A percentile compares a stretch with the other conserved stretches of the same genome.
phyloP scores from a whole-genome alignment of 2,888 invertebrate species.

The Bombylius major region DNA sequence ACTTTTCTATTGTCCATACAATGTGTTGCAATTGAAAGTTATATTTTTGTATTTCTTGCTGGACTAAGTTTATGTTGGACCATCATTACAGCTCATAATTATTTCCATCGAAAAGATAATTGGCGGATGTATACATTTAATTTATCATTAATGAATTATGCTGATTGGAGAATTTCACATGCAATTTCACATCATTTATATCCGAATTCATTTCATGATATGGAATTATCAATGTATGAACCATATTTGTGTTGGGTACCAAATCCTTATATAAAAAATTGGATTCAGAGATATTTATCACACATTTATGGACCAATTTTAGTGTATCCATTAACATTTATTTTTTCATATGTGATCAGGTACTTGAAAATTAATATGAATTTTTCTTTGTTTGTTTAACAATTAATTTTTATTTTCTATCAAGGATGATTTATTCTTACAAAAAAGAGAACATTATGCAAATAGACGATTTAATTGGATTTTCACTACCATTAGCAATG shows the following conservation, averaged over 20 bases:
- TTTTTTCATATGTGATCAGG: neutral
- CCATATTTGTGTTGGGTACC: conserved; percentile 57
- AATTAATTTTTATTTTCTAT: too few relatives aligned
- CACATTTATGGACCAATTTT: conserved; percentile 39
- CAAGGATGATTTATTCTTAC: neutral
- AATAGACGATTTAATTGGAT: conserved; percentile 35
- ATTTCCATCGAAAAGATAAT: conserved; percentile 60
- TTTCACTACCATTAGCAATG: conserved; percentile 37
- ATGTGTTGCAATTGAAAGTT: conserved; percentile 29
- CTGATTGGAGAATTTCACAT: conserved; percentile 64
- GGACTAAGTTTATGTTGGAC: conserved; percentile 47
- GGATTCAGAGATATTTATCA: conserved; percentile 40
- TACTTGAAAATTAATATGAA: neutral
- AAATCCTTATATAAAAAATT: conserved; percentile 38
- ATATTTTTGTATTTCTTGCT: conserved; percentile 32
- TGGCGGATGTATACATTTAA: conserved; percentile 71
- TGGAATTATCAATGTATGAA: conserved; percentile 55
- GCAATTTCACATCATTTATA: conserved; percentile 66
- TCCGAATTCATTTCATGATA: conserved; percentile 62
- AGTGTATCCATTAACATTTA: neutral
- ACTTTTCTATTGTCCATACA: conserved; percentile 31
- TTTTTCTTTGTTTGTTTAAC: neutral
- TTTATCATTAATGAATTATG: conserved; percentile 45
- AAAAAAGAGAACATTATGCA: conserved; percentile 24
- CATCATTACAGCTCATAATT: conserved; percentile 57